phyloP scores from a whole-genome alignment of 2,888 invertebrate genomes.

The Cybosia mesomella region DNA sequence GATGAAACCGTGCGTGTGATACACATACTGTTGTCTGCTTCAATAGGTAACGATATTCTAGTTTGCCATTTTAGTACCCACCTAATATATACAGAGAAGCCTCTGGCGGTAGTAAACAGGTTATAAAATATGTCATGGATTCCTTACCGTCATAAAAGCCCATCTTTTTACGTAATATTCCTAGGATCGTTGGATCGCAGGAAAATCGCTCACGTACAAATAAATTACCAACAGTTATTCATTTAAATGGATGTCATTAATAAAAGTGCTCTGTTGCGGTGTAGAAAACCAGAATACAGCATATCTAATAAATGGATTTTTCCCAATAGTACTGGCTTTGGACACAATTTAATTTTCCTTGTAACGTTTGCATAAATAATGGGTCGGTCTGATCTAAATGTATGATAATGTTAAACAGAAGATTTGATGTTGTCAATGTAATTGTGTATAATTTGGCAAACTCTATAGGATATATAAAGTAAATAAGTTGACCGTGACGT shows the following conservation, averaged over 20 bases:
- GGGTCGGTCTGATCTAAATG: neutral
- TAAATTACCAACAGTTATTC: slow-evolving; percentile 38
- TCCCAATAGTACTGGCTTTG: slow-evolving; percentile 1
- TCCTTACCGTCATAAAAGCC: slow-evolving; percentile 8
- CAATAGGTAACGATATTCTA: neutral
- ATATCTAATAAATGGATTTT: slow-evolving; percentile 12
- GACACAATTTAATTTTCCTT: slow-evolving; percentile 11
- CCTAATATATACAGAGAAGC: neutral
- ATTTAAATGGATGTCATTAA: slow-evolving; percentile 48
- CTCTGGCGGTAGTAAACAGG: neutral
- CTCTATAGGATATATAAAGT: no score
- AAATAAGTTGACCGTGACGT: neutral
- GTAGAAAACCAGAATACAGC: slow-evolving; percentile 12
- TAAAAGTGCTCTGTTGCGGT: slow-evolving; percentile 18
- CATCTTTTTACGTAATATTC: slow-evolving; percentile 7
- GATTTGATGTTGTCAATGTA: neutral
- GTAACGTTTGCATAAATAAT: slow-evolving; percentile 3
- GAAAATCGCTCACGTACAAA: slow-evolving; percentile 24
- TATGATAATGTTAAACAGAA: neutral
- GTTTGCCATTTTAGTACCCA: neutral
- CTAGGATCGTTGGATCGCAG: neutral
- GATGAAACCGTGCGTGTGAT: no score
- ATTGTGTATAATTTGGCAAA: neutral
- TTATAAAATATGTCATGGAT: neutral
- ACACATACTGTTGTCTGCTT: no score